A percentile compares a stretch with the other conserved stretches of the same genome.
Evolutionary conservation across 2,113 vertebrate species (phyloP).

Genomic region (Lycocorax pyrrhopterus): DNA sequence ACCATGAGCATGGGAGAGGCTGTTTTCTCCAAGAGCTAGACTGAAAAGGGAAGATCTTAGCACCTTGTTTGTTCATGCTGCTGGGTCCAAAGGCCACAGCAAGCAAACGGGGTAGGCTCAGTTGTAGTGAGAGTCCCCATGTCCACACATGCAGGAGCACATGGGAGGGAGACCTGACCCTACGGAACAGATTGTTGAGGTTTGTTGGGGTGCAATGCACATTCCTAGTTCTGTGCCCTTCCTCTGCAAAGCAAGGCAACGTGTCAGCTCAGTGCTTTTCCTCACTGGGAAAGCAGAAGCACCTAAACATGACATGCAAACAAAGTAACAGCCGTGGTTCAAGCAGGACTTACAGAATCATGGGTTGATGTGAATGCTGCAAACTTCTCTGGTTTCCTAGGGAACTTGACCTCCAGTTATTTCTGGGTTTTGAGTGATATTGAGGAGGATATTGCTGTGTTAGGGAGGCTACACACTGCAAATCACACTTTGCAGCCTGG

Average conservation of each 20-base stretch:
- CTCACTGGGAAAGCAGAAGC: background rate
- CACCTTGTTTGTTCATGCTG: background rate
- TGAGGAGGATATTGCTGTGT: background rate
- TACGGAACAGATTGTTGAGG: accelerated
- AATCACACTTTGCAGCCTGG: background rate
- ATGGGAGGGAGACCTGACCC: background rate
- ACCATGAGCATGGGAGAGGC: background rate
- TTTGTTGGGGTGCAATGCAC: accelerated
- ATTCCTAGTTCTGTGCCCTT: background rate
- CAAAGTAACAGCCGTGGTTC: background rate
- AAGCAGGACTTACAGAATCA: background rate
- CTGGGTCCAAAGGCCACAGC: background rate
- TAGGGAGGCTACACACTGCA: background rate
- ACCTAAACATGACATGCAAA: background rate
- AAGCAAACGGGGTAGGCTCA: background rate
- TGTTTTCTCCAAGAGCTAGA: background rate
- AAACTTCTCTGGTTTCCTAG: background rate
- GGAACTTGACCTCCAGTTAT: background rate
- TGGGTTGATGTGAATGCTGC: background rate
- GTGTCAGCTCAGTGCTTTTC: background rate
- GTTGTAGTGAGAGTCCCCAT: background rate
- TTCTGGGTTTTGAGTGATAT: background rate
- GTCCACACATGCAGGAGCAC: background rate
- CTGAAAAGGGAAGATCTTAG: background rate
- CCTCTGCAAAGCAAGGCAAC: background rate